phyloP scores from a whole-genome alignment of 2,888 invertebrate genomes.

The Agriopis aurantiaria region DNA sequence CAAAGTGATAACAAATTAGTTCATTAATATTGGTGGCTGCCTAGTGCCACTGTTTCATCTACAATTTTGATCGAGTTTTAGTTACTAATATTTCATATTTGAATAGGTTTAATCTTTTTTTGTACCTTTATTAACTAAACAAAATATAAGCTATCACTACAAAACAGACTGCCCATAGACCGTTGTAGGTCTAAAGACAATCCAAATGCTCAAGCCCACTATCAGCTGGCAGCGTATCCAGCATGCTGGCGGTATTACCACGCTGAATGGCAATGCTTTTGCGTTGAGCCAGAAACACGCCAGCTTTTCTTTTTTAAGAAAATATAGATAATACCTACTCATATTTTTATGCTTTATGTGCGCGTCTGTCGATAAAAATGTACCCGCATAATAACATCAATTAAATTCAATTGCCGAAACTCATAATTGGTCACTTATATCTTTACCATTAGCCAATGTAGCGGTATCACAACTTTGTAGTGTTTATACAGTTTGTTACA shows the following conservation, averaged over 20 bases:
- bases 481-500: not conserved
- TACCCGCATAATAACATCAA: constrained; percentile 37
- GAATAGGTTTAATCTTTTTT: too few species aligned
- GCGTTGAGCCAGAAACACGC: too few species aligned
- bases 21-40: not conserved
- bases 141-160: too few species aligned
- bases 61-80: too few species aligned
- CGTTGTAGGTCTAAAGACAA: too few species aligned
- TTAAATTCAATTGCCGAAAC: constrained; percentile 34
- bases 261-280: too few species aligned
- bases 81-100: too few species aligned
- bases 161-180: too few species aligned
- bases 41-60: too few species aligned
- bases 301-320: not conserved
- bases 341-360: not conserved
- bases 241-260: too few species aligned
- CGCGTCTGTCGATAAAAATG: constrained; percentile 13
- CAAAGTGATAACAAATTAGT: not conserved
- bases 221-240: too few species aligned
- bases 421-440: constrained; percentile 35
- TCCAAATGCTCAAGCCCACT: too few species aligned
- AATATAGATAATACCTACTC: not conserved
- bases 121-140: not conserved
- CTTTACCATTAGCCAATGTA: constrained; percentile 22
- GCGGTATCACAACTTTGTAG: constrained; percentile 10